Base-by-base conservation (phyloP, 2,888 invertebrate genomes). In the Leptinotarsa peninsularis region DNA sequence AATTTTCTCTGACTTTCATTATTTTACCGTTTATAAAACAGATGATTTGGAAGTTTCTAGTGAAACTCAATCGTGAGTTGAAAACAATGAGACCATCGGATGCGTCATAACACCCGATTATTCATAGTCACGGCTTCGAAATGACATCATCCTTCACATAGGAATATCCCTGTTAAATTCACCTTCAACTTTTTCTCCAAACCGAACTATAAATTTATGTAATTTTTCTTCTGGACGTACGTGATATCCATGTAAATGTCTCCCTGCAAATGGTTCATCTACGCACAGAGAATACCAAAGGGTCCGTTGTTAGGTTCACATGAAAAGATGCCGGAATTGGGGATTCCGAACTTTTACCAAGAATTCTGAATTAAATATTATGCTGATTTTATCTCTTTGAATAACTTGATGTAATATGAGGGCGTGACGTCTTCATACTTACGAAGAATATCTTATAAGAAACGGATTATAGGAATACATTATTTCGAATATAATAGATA, bases 141-240 rank as follows among this genome's bases (percentile, higher is more conserved):
- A 73, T 50, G 67, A 73, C 67, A 69, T 69, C 68, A 23, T 73
- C 68, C 68, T 72, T 72, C 54, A 73, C 73, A 73, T 66, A 70
- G 70, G 69, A 70, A 73, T 73, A 73, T 72, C 74, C 58, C 71
- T 49, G 68, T 74, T 72, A 67, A 68, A 76, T 69, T 73, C 72
- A 74, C 78, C 78, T 78, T 66, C 43, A 63, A 74, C 66, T 78
- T 76, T 78, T 76, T 74, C 70, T 73, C 63, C 70, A 70, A 72
- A 78, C 76, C 67, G 56, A 68, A 66, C 73, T 75, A 52, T 60
- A 68, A 78, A 78, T 78, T 76, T 76, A 76, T 76, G 76, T 78
- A 78, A 78, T 78, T 78, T 78, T 78, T 78, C 78, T 69, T 73
- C 74, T 74, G 74, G 72, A 71, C 74, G 74, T 76, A 78, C 78